Evolutionary conservation across 2,113 vertebrate genomes (phyloP).

Genomic region (Helogale parvula): DNA sequence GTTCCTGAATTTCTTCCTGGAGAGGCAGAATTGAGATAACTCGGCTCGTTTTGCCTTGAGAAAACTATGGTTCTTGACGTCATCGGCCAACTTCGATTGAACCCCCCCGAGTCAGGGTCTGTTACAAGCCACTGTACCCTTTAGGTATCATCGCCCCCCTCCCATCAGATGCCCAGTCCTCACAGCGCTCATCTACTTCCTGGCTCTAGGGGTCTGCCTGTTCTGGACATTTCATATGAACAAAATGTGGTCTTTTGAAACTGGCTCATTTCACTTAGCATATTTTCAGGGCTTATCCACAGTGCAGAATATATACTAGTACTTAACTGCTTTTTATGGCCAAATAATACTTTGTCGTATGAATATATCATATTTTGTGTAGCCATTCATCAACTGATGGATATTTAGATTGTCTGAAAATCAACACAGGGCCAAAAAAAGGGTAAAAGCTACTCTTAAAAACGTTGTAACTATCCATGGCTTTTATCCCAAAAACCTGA

Average conservation of each 20-base stretch:
- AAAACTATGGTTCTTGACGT: not conserved
- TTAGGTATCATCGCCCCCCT: not conserved
- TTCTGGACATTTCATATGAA: not conserved
- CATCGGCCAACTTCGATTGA: not conserved
- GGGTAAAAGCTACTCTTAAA: not conserved
- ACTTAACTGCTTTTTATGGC: not conserved
- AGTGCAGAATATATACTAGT: not conserved
- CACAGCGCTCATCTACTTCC: not conserved
- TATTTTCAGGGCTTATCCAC: not conserved
- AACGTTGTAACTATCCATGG: not conserved
- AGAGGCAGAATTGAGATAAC: accelerated
- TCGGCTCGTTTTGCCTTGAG: not conserved
- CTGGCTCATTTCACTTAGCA: not conserved
- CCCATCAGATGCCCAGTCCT: not conserved
- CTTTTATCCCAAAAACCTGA: not conserved
- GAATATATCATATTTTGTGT: not conserved
- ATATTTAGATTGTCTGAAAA: not conserved
- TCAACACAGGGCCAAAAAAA: not conserved
- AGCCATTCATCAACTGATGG: not conserved
- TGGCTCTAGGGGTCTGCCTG: not conserved
- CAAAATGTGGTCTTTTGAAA: not conserved
- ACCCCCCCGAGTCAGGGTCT: not conserved
- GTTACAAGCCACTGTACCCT: not conserved
- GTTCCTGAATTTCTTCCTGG: not conserved
- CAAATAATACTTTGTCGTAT: not conserved